Base-by-base conservation (phyloP, 2,888 invertebrate genomes). In the Pollenia angustigena region DNA sequence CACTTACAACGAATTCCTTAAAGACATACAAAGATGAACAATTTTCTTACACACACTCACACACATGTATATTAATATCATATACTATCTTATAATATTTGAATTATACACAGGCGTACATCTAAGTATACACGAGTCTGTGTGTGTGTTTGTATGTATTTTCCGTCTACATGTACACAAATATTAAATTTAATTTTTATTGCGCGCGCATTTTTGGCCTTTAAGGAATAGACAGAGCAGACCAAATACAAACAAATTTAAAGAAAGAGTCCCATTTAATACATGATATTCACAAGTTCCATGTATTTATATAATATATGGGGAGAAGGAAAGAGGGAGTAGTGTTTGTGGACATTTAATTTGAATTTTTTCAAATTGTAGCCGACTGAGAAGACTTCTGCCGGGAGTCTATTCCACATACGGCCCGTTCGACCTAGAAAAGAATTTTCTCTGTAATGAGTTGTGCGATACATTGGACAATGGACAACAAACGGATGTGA, bases 1-100 rank as follows among this genome's bases (percentile, higher is more conserved):
- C 62, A 69, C 69, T 75, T 68, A 14, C 46, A 79, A 60, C 68
- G 74, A 68, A 68, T 79, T 79, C 74, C 74, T 74, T 60, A 40
- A 79, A 72, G 79, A 78, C 54, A 56, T 83, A 52, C 40, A 64
- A 76, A 54, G 52, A 69, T 52, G 18, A 14, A 54, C 64, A 1
- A 82, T 56, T n/a, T 46, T 54, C 18, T 46, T 10, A 16, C 6
- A 74, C 23, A 40, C 58, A 56, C 54, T 8, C n/a, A 71, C 10
- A 16, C 44, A 54, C 4, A 18, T 18, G 11, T 1, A 32, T 6
- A 6, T 32, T 32, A 32, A 32, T 32, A 32, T 32, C 6, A 12
- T 23, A 6, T 56, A 23, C 23, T n/a, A n/a, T n/a, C n/a, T n/a
- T n/a, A n/a, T n/a, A n/a, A n/a, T n/a, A n/a, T n/a, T n/a, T n/a